Evolutionary conservation across 2,888 invertebrate species (phyloP).

Genomic region (Hirudinaria manillensis): DNA sequence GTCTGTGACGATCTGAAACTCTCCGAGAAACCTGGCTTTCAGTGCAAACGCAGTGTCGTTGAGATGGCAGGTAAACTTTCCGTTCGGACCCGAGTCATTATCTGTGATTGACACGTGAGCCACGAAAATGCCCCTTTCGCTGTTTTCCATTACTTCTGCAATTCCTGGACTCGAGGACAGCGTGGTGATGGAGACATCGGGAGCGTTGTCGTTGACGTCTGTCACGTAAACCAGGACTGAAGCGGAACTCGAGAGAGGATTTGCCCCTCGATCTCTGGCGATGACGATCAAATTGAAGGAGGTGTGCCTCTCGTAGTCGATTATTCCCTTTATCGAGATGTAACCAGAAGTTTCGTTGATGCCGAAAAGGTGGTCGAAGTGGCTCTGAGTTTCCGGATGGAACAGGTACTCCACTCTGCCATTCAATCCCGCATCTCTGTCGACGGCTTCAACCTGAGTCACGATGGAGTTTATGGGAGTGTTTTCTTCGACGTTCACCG

Average conservation of each 20-base stretch:
- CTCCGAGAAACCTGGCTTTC: slow-evolving; percentile 16
- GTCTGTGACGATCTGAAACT: slow-evolving; percentile 64
- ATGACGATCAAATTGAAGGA: slow-evolving; percentile 20
- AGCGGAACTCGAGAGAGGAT: slow-evolving; percentile 25
- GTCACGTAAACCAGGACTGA: slow-evolving; percentile 17
- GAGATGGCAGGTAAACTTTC: slow-evolving; percentile 18
- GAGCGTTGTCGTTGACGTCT: slow-evolving; percentile 36
- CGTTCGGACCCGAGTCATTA: slow-evolving; percentile 26
- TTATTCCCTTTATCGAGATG: slow-evolving; percentile 7
- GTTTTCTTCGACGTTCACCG: slow-evolving; percentile 36
- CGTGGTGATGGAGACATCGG: slow-evolving; percentile 32
- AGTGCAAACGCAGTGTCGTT: slow-evolving; percentile 21
- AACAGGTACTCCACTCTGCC: slow-evolving; percentile 37
- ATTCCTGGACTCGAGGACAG: slow-evolving; percentile 8
- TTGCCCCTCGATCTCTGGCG: slow-evolving; percentile 33
- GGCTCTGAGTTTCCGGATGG: slow-evolving; percentile 35
- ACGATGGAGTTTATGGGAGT: slow-evolving; percentile 32
- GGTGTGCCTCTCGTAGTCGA: slow-evolving; percentile 25
- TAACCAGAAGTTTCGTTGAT: slow-evolving; percentile 29
- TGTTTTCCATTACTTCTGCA: slow-evolving; percentile 25
- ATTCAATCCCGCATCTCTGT: slow-evolving; percentile 37
- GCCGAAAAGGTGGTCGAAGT: slow-evolving; percentile 31
- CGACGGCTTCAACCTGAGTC: slow-evolving; percentile 35
- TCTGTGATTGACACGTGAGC: slow-evolving; percentile 29
- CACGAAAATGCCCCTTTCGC: slow-evolving; percentile 27